phyloP scores from a whole-genome alignment of 2,113 vertebrate genomes.

The Onychostoma macrolepis region DNA sequence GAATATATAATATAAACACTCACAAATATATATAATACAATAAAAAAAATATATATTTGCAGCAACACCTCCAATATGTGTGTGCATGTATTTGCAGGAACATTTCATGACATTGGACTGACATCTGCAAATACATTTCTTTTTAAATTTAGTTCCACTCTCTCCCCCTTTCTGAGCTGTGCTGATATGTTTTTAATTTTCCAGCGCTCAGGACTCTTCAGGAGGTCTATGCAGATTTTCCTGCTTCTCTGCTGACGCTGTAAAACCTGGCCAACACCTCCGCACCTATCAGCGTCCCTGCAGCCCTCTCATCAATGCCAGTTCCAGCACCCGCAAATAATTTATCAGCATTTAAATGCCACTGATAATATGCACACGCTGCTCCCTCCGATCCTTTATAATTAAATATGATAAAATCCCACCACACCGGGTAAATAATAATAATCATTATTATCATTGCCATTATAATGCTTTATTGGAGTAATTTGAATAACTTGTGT shows the following conservation, averaged over 20 bases:
- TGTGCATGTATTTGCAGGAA: background rate
- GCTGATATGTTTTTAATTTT: constrained; percentile 65
- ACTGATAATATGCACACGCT: constrained; percentile 66
- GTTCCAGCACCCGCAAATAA: constrained; percentile 64
- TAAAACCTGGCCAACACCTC: constrained; percentile 53
- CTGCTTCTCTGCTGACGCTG: constrained; percentile 56
- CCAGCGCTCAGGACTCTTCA: constrained; percentile 52
- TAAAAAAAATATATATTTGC: background rate
- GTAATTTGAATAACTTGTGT: constrained; percentile 68
- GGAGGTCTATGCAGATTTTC: constrained; percentile 58
- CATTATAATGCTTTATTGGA: constrained; percentile 68
- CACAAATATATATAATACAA: no score
- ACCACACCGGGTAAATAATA: constrained; percentile 68
- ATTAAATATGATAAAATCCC: constrained; percentile 75
- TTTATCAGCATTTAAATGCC: constrained; percentile 65
- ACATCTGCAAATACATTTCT: constrained; percentile 24
- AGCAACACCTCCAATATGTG: background rate
- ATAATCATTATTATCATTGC: constrained; percentile 67
- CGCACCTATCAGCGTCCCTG: constrained; percentile 51
- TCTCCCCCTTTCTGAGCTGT: constrained; percentile 44
- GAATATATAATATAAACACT: no score
- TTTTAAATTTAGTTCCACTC: constrained; percentile 7
- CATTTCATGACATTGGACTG: constrained; percentile 7
- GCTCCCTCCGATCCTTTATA: constrained; percentile 66
- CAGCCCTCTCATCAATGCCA: constrained; percentile 51